A percentile compares a stretch with the other conserved stretches of the same genome.
These are phyloP conservation scores for Parthenolecanium corni DNA, from an alignment of 2,888 invertebrate species.

Conservation along the genomic window DNA sequence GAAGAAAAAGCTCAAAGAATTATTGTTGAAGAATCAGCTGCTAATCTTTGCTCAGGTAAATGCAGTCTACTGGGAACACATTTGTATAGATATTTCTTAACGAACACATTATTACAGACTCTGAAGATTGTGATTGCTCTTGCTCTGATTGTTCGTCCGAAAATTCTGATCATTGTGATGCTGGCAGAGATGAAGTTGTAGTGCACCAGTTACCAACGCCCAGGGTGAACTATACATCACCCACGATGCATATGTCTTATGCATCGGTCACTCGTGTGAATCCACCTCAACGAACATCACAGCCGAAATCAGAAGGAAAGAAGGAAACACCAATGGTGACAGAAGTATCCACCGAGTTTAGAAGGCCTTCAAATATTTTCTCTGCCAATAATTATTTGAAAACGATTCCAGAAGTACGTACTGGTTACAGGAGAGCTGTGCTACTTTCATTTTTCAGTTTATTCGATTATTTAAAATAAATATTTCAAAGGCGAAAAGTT, in stretches of 20 bases:
- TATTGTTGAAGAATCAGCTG: conserved; percentile 31
- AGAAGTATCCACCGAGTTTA: background rate
- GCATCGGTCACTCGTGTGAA: conserved; percentile 7
- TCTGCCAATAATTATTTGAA: background rate
- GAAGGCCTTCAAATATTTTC: too few relatives aligned
- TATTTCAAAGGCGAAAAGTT: too few relatives aligned
- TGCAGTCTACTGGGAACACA: background rate
- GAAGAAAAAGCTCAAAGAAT: conserved; percentile 50
- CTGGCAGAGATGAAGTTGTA: background rate
- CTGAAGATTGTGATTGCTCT: conserved; percentile 44
- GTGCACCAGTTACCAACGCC: background rate
- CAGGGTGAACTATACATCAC: background rate
- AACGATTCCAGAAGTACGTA: background rate
- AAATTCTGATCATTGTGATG: conserved; percentile 1
- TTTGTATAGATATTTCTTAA: background rate
- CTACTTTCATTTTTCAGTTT: too few relatives aligned
- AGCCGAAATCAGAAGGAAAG: background rate
- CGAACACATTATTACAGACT: background rate
- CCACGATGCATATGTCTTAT: conserved; percentile 1
- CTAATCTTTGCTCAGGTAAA: conserved; percentile 32
- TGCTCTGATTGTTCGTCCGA: conserved; percentile 59
- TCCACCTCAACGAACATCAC: background rate
- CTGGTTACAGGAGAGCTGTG: background rate
- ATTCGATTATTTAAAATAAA: too few relatives aligned
- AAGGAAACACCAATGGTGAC: background rate